Conservation (phyloP, 2,113 vertebrate genomes). For the Cettia cetti region DNA sequence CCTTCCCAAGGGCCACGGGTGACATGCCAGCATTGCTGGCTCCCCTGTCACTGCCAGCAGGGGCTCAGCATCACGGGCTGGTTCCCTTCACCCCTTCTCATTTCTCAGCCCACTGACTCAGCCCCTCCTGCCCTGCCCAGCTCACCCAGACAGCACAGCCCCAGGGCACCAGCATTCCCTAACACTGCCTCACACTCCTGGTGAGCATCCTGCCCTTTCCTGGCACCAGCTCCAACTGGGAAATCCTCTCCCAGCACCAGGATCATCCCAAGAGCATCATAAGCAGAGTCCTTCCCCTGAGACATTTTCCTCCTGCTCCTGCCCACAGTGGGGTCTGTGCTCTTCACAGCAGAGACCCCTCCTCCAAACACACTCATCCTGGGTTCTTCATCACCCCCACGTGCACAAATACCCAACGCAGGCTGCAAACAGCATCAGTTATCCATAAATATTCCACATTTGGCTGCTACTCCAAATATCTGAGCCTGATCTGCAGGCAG, state of each 20-base stretch:
- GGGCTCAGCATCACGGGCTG: not conserved
- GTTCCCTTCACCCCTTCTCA: not conserved
- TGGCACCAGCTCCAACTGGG: not conserved
- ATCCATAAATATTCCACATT: not conserved
- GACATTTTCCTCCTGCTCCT: not conserved
- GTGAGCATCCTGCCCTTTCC: not conserved
- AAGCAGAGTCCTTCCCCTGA: not conserved
- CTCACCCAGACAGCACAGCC: not conserved
- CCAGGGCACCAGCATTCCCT: not conserved
- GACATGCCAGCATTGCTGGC: not conserved
- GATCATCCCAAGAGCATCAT: not conserved
- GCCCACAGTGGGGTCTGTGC: not conserved
- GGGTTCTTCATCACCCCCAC: not conserved
- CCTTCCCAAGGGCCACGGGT: not conserved
- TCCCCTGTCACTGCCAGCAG: rapidly evolving
- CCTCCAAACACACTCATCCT: not conserved
- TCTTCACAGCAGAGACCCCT: not conserved
- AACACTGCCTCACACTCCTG: not conserved
- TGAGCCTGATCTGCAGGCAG: not conserved
- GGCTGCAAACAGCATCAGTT: not conserved
- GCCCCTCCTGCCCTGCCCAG: not conserved
- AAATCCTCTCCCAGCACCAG: not conserved
- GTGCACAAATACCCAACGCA: not conserved
- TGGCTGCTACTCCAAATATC: not conserved
- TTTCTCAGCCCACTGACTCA: not conserved